Evolutionary conservation across 2,888 invertebrate species (phyloP).

Genomic region (Yponomeuta malinellus): DNA sequence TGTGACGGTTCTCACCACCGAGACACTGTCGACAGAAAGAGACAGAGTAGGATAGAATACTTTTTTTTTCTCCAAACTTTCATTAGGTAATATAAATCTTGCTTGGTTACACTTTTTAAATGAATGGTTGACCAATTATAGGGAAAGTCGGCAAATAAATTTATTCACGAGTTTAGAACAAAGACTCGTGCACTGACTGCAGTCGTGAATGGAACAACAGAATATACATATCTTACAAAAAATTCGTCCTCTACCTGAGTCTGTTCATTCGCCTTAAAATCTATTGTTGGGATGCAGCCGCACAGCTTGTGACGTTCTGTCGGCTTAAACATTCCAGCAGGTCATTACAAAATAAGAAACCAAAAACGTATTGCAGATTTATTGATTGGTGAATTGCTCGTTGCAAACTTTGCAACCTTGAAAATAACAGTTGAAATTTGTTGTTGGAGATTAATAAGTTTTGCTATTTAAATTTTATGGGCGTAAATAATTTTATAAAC

Average conservation of each 20-base stretch:
- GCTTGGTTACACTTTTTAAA: neutral
- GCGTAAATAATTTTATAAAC: too few species aligned
- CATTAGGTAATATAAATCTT: neutral
- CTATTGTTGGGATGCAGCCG: constrained; percentile 38
- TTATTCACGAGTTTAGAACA: constrained; percentile 36
- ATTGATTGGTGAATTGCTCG: neutral
- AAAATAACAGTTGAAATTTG: too few species aligned
- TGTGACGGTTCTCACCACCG: neutral
- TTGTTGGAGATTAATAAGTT: too few species aligned
- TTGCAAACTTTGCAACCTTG: neutral
- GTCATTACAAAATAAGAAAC: constrained; percentile 4
- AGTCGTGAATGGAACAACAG: constrained; percentile 42
- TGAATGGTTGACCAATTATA: constrained; percentile 8
- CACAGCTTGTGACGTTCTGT: constrained; percentile 15
- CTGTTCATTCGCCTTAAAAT: constrained; percentile 35
- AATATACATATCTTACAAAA: constrained; percentile 34
- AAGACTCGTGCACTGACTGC: constrained; percentile 28
- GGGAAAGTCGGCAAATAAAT: constrained; percentile 19
- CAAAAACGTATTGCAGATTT: neutral
- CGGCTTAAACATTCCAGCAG: constrained; percentile 11
- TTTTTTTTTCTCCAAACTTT: neutral
- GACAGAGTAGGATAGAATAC: too few species aligned
- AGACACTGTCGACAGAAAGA: neutral
- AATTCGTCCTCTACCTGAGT: constrained; percentile 50
- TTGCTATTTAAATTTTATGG: too few species aligned